A percentile compares a stretch with the other conserved stretches of the same genome.
Conservation (phyloP, 2,113 vertebrate genomes). For the Corythaixoides concolor region DNA sequence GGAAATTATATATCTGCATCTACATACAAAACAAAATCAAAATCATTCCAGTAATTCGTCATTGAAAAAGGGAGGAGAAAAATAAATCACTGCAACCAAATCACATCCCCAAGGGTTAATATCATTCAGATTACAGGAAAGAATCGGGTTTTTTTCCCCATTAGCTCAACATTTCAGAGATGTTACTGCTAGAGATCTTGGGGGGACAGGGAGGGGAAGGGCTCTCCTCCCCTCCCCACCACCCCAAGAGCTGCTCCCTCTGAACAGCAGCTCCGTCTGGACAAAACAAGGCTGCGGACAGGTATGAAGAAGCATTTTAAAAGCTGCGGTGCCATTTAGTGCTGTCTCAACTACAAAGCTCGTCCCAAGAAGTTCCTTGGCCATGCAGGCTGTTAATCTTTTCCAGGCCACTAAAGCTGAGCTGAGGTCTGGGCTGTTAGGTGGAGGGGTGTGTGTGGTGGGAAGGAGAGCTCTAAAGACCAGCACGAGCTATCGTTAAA, state of each 20-base stretch:
- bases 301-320: not conserved
- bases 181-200: not conserved
- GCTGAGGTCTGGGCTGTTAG: slow-evolving; percentile 15
- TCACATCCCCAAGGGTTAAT: slow-evolving; percentile 13
- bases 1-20: slow-evolving; percentile 55
- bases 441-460: not conserved
- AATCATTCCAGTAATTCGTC: slow-evolving; percentile 58
- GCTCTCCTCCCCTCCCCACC: not conserved
- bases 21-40: slow-evolving; percentile 71
- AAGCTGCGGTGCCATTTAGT: not conserved
- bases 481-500: not conserved
- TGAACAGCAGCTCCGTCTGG: not conserved
- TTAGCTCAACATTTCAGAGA: slow-evolving; percentile 21
- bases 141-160: not conserved
- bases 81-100: slow-evolving; percentile 47
- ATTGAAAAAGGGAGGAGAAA: slow-evolving; percentile 28
- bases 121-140: not conserved
- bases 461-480: slow-evolving; percentile 4
- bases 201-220: not conserved
- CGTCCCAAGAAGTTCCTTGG: not conserved
- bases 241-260: not conserved
- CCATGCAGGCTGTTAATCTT: slow-evolving; percentile 46
- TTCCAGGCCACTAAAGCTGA: slow-evolving; percentile 29
- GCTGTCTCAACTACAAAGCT: slow-evolving; percentile 2
- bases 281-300: not conserved